These are phyloP conservation scores for Onychostoma macrolepis DNA, from an alignment of 2,113 vertebrate species.

Conservation along the genomic window DNA sequence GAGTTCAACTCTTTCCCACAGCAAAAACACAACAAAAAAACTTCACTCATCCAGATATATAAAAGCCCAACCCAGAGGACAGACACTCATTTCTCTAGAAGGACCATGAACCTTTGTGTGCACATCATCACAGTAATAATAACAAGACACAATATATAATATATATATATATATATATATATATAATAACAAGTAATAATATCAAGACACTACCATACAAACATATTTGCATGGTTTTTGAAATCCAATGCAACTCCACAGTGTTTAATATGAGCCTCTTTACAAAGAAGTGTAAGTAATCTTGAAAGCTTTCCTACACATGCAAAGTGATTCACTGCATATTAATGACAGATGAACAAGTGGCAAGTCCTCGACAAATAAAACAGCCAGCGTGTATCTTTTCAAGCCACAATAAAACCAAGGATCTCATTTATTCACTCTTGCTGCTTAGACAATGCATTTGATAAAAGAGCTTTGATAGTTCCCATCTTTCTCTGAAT, in stretches of 20 bases:
- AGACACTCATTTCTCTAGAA: background rate
- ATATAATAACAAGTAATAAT: no score
- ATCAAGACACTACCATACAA: background rate
- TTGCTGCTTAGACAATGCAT: background rate
- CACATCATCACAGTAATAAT: background rate
- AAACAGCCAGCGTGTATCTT: background rate
- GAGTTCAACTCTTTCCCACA: constrained; percentile 42
- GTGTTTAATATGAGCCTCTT: background rate
- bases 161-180: no score
- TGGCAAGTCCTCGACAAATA: background rate
- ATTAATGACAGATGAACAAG: background rate
- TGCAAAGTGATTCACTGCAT: background rate
- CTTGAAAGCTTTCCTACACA: background rate
- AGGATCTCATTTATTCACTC: constrained; percentile 11
- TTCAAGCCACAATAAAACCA: background rate
- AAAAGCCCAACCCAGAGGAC: background rate
- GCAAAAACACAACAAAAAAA: constrained; percentile 25
- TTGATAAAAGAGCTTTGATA: background rate
- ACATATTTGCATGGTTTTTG: background rate
- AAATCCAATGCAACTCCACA: background rate
- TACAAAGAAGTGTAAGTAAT: background rate
- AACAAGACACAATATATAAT: no score
- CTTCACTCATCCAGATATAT: constrained; percentile 17
- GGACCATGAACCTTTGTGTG: background rate
- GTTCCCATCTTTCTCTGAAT: background rate